phyloP scores from a whole-genome alignment of 2,113 vertebrate genomes.

The Henicopernis longicauda region DNA sequence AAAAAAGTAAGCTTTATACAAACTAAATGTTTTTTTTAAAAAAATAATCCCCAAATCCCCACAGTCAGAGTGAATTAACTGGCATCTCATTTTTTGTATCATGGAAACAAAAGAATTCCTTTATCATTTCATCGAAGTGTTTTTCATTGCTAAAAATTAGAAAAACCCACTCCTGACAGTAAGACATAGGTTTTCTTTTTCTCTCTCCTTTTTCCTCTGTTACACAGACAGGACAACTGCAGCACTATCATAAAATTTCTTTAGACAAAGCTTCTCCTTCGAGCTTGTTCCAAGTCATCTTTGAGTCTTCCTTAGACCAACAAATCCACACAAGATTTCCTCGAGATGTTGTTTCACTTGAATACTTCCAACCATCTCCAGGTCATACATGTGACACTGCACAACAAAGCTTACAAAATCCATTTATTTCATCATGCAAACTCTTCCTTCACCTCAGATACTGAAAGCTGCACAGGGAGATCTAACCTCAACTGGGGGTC shows the following conservation, averaged over 20 bases:
- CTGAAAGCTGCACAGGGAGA: not conserved
- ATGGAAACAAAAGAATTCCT: not conserved
- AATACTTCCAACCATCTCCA: not conserved
- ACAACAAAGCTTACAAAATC: not conserved
- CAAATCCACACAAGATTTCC: not conserved
- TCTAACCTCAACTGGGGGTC: not conserved
- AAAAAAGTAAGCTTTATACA: not conserved
- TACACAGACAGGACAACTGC: not conserved
- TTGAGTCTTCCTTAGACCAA: not conserved
- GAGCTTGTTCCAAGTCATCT: not conserved
- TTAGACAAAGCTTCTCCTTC: not conserved
- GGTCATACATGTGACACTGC: fast-evolving
- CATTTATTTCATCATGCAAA: not conserved
- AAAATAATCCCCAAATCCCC: not conserved
- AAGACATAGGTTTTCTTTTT: not conserved
- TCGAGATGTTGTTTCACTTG: not conserved
- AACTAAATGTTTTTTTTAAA: not conserved
- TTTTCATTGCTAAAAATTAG: not conserved
- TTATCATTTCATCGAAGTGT: not conserved
- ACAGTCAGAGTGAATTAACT: not conserved
- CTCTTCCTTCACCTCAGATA: not conserved
- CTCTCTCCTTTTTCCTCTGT: not conserved
- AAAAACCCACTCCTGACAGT: not conserved
- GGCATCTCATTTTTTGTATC: not conserved
- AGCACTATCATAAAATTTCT: not conserved